phyloP scores from a whole-genome alignment of 2,888 invertebrate species.

The Capitulum mitella region DNA sequence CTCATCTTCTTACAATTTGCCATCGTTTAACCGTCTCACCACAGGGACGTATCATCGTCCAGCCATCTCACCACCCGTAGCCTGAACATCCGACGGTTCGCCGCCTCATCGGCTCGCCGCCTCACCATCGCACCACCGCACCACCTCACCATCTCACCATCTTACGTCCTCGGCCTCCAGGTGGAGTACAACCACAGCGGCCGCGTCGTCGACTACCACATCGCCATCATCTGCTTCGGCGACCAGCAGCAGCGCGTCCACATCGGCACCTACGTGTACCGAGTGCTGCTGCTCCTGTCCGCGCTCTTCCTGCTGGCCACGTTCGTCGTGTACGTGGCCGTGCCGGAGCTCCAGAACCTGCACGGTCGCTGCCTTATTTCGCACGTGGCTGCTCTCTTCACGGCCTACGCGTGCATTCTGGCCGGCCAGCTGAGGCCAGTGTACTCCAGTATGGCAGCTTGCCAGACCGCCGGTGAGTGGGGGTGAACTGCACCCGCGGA shows the following conservation, averaged over 20 bases:
- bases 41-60: too few relatives aligned
- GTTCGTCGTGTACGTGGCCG: slow-evolving; percentile 36
- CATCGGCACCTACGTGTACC: slow-evolving; percentile 31
- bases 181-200: slow-evolving; percentile 44
- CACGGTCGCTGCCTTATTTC: slow-evolving; percentile 37
- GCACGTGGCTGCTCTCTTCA: slow-evolving; percentile 33
- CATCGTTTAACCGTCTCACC: too few relatives aligned
- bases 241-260: slow-evolving; percentile 39
- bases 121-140: too few relatives aligned
- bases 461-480: too few relatives aligned
- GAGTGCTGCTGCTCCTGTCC: slow-evolving; percentile 49
- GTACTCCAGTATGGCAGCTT: slow-evolving; percentile 35
- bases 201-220: slow-evolving; percentile 51
- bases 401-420: slow-evolving; percentile 36
- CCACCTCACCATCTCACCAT: too few relatives aligned
- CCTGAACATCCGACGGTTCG: too few relatives aligned
- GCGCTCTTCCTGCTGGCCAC: slow-evolving; percentile 43
- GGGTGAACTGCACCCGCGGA: too few relatives aligned
- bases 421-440: slow-evolving; percentile 33
- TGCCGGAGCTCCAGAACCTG: slow-evolving; percentile 38
- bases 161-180: slow-evolving; percentile 43
- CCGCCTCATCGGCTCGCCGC: too few relatives aligned
- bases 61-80: too few relatives aligned
- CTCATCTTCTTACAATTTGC: too few relatives aligned
- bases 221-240: slow-evolving; percentile 36